Base-by-base conservation (phyloP, 2,888 invertebrate genomes). In the Atethmia centrago region DNA sequence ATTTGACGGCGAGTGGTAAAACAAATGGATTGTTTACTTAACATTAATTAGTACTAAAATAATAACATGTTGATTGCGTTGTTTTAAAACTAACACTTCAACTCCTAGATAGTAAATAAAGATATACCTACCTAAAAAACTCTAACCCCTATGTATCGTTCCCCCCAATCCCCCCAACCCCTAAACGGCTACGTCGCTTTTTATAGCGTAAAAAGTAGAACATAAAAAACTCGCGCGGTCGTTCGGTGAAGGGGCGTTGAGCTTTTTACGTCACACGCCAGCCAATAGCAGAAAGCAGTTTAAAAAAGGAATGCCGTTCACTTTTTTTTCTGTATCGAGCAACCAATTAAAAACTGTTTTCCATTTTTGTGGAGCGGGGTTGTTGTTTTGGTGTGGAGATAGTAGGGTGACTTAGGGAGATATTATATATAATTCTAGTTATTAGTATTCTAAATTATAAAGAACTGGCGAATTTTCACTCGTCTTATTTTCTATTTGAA, bases 291-390 rank as follows among this genome's bases (percentile, higher is more conserved):
- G 87, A 76, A 81, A 80, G 63, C 81, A 85, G 88, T 88, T 91
- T 93, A 94, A 95, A 95, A 95, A 95, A 92, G 91, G 91, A 92
- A 89, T 82, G 83, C 74, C 84, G 82, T 88, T 88, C 83, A 85
- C 86, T 91, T 90, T 93, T 92, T 92, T 92, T 89, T 83, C 76
- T 64, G 72, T 59, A 71, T 79, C 77, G 71, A 77, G 64, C 86
- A 81, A 74, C 92, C 92, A 92, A 91, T 92, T 88, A 89, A 87
- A 86, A 85, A 74, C 74, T 64, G 73, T 82, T 84, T 81, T 87
- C 74, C 55, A 78, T 84, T 86, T 86, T 83, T 85, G 77, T 79
- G 65, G 40, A 55, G 40, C 62, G 21, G 64, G 28, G 40, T 65
- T 71, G 36, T 36, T 36, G 0, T 67, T 62, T 67, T 47, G 45